Evolutionary conservation across 1,140 invertebrate genomes (phyloP), one percentile per base, ranked within the genome.

Genomic region (Eumaeus atala): DNA sequence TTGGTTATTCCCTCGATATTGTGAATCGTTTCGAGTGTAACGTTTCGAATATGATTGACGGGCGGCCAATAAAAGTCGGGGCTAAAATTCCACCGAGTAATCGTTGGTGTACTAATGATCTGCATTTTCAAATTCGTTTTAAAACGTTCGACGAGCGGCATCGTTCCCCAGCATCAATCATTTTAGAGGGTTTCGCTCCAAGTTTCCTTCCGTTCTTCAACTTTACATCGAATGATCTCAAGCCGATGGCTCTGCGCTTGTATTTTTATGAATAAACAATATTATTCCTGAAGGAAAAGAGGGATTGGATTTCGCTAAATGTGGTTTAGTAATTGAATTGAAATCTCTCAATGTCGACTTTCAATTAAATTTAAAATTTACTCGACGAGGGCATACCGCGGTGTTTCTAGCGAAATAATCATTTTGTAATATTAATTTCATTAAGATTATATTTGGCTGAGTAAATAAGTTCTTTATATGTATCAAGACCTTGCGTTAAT

Each of bases 291-390:
- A 62, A 77, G 74, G 81, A 73, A 84, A n/a, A 79, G 79, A 80
- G 80, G 78, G 84, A 87, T 87, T 85, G 81, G 80, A 84, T 87
- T 87, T 87, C 84, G 84, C 84, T 87, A 85, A 87, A 87, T 84
- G 84, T 87, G 84, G 77, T 84, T 85, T 87, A 84, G 80, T 87
- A 87, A 87, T 87, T 87, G 84, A 87, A 87, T 87, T 87, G 84
- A 87, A 87, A 87, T 85, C 84, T 87, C 74, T 87, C 82, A 85
- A 87, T 85, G 84, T 85, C 84, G 80, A 75, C 74, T 67, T 87
- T 84, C 84, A 87, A 87, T 87, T 87, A 85, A 87, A 76, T 74
- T 80, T 83, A 74, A 84, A 70, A 81, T 80, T 81, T 74, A 64
- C 67, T 71, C 70, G 69, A 79, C 77, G 66, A 73, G 77, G 77